Evolutionary conservation across 2,113 vertebrate genomes (phyloP).

Genomic region (Helogale parvula): DNA sequence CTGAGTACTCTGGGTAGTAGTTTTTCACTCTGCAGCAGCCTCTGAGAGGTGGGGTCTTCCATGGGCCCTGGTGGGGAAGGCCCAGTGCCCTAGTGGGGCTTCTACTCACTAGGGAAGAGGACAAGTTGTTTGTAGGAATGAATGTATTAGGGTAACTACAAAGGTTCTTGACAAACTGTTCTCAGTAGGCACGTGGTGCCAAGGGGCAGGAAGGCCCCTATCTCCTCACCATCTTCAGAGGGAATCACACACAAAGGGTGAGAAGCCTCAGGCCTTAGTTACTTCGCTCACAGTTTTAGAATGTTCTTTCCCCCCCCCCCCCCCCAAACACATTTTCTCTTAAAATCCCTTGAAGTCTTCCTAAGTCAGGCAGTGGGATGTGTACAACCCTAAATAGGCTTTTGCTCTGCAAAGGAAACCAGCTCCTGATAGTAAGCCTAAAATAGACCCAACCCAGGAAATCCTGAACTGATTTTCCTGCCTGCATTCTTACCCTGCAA

Average conservation of each 20-base stretch:
- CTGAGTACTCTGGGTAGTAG: not conserved
- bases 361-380: not conserved
- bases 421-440: not conserved
- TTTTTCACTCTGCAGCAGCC: not conserved
- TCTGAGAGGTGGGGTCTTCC: not conserved
- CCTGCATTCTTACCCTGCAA: not conserved
- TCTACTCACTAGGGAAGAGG: no score
- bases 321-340: not conserved
- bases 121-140: not conserved
- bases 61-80: rapidly evolving
- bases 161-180: not conserved
- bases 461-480: not conserved
- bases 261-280: not conserved
- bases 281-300: not conserved
- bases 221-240: not conserved
- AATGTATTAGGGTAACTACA: not conserved
- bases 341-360: not conserved
- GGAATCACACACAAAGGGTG: no score
- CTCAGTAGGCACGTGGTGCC: not conserved
- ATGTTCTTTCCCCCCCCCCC: no score
- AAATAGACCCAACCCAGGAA: not conserved
- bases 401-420: not conserved
- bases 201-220: not conserved
- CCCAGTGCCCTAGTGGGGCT: not conserved
- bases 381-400: not conserved